These are phyloP conservation scores for Caenorhabditis remanei DNA, from an alignment of 1,140 invertebrate genomes.

Conservation along the genomic window DNA sequence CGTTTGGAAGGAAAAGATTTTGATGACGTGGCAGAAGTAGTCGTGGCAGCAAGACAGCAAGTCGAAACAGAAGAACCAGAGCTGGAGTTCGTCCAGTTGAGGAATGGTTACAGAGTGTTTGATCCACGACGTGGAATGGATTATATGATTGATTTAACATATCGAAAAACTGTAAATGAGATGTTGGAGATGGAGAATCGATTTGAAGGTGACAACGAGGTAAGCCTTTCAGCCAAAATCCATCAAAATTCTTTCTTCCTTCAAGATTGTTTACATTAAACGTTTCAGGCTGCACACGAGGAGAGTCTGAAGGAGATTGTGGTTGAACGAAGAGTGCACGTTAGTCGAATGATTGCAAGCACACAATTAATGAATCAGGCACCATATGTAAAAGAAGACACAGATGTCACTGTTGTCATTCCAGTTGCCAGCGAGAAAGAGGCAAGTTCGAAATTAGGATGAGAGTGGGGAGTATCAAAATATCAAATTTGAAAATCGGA, in stretches of 20 bases:
- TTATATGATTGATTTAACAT: conserved; percentile 75
- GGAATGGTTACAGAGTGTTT: conserved; percentile 73
- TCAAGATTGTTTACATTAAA: not conserved
- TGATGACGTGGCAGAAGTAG: conserved; percentile 71
- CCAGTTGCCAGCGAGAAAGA: conserved; percentile 63
- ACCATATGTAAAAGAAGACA: conserved; percentile 77
- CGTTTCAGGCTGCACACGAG: conserved; percentile 31
- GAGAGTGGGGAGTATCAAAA: not conserved
- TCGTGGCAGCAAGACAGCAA: conserved; percentile 64
- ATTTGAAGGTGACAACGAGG: conserved; percentile 38
- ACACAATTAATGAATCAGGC: conserved; percentile 76
- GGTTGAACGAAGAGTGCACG: conserved; percentile 56
- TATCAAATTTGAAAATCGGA: no score
- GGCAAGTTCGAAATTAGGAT: not conserved
- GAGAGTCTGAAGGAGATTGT: conserved; percentile 35
- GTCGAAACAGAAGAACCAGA: conserved; percentile 64
- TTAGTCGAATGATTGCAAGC: conserved; percentile 71
- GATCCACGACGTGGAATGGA: conserved; percentile 76
- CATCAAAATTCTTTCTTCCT: not conserved
- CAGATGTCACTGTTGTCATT: conserved; percentile 75
- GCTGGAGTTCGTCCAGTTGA: conserved; percentile 69
- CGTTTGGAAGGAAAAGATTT: conserved; percentile 70
- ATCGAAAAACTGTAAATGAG: conserved; percentile 60
- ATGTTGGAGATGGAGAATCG: conserved; percentile 11
- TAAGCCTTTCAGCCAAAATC: not conserved